These are phyloP conservation scores for Nemapogon koenigi DNA, from an alignment of 2,888 invertebrate species.

Conservation along the genomic window DNA sequence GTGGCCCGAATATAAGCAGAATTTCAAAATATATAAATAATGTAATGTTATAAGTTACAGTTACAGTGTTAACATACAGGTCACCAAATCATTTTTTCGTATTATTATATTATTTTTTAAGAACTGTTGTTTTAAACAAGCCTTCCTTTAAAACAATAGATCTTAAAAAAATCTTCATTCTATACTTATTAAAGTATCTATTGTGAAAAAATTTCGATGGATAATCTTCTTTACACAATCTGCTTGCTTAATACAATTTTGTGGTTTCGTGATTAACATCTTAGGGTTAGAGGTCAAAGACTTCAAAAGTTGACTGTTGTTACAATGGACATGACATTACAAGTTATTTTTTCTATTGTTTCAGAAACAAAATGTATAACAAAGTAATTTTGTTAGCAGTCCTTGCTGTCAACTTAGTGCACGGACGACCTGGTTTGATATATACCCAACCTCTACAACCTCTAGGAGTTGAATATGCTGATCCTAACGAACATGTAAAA, in stretches of 20 bases:
- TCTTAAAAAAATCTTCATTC: too few species aligned
- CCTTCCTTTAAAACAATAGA: too few species aligned
- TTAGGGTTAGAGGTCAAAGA: constrained; percentile 3
- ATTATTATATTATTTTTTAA: too few species aligned
- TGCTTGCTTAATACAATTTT: constrained; percentile 2
- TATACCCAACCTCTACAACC: constrained; percentile 51
- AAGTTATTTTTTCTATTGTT: too few species aligned
- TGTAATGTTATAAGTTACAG: too few species aligned
- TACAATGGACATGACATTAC: neutral
- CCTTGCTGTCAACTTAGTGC: constrained; percentile 35
- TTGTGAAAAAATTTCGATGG: too few species aligned
- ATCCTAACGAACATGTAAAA: constrained; percentile 30
- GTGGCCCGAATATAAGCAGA: too few species aligned
- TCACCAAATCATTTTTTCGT: too few species aligned
- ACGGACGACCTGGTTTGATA: constrained; percentile 52
- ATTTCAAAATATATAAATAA: too few species aligned
- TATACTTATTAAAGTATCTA: too few species aligned
- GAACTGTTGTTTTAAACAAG: too few species aligned
- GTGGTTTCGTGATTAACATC: constrained; percentile 1
- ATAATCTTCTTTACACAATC: constrained; percentile 4
- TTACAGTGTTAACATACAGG: too few species aligned
- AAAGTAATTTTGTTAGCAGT: constrained; percentile 31
- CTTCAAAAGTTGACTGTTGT: constrained; percentile 1
- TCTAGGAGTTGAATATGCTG: constrained; percentile 55
- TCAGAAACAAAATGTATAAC: constrained; percentile 35